These are phyloP conservation scores for Lycaon pictus DNA, from an alignment of 2,113 vertebrate species.

Conservation along the genomic window DNA sequence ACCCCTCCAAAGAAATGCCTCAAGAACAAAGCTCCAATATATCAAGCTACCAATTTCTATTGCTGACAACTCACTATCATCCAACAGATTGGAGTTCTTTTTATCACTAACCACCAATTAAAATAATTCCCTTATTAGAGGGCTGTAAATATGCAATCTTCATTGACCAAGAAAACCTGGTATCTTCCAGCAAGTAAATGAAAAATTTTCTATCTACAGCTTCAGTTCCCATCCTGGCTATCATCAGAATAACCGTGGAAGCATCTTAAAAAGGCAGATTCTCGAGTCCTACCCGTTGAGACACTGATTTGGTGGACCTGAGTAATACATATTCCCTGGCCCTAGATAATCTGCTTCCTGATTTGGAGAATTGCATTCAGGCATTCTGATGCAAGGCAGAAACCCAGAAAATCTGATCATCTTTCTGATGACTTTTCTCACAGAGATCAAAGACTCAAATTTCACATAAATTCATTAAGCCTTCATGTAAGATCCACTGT, in stretches of 20 bases:
- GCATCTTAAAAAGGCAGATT: background rate
- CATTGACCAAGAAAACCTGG: background rate
- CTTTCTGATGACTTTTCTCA: conserved; percentile 5
- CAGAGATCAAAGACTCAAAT: conserved; percentile 25
- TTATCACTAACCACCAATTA: background rate
- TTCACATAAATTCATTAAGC: conserved; percentile 8
- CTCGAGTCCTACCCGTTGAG: background rate
- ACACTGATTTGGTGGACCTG: background rate
- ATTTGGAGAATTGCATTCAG: background rate
- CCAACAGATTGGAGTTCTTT: background rate
- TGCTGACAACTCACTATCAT: background rate
- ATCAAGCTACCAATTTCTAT: background rate
- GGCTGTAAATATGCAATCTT: background rate
- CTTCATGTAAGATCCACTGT: background rate
- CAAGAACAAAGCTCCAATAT: background rate
- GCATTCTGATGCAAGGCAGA: conserved; percentile 9
- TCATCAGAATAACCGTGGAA: background rate
- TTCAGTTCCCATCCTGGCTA: background rate
- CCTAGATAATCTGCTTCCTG: background rate
- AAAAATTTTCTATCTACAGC: background rate
- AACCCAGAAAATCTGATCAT: conserved; percentile 23
- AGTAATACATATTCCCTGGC: background rate
- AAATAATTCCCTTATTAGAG: background rate
- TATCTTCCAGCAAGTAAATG: background rate
- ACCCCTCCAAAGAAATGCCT: background rate